Base-by-base conservation (phyloP, 2,888 invertebrate species). In the Ecdyonurus torrentis region DNA sequence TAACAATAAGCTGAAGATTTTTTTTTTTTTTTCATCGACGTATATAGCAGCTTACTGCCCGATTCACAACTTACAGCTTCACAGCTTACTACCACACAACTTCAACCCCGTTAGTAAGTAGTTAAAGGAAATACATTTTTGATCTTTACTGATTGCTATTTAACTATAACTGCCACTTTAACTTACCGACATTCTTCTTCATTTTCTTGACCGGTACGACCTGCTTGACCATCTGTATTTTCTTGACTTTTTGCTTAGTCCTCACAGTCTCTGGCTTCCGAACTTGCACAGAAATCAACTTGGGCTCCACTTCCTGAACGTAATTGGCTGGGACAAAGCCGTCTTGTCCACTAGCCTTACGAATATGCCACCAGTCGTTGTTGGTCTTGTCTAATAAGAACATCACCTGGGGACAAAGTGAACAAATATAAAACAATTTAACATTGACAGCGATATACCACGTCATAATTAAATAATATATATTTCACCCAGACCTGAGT, bases 281-380 rank as follows among this genome's bases (percentile, higher is more conserved):
- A 1, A 89, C 87, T 74, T 88, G 87, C n/a, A 91, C 85, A 76
- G 86, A 79, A 2, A 90, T 87, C 0, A 91, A 83, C 66, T 93
- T 84, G 0, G 95, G 91, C 67, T 95, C 94, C 59, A 93, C 83
- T 76, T 95, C 94, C 37, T 88, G 83, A 18, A 98, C 92, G 75
- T 98, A 98, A 76, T 94, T 96, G 1, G 95, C 96, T 0, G 99
- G 99, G 2, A 98, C 96, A 75, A 96, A 99, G 1, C 98, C 98
- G 71, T 97, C 97, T 0, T 85, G 83, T 0, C 96, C 89, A 72
- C 91, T 92, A 0, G 86, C 84, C 74, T 93, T 93, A 18, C 94
- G 81, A n/a, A 97, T 91, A 70, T 92, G 92, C 99, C 99, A 99
- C 98, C 98, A 98, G 74, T 99, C 99, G 0, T 89, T 86, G 76